phyloP scores from a whole-genome alignment of 2,888 invertebrate genomes.

The Hymenopus coronatus region DNA sequence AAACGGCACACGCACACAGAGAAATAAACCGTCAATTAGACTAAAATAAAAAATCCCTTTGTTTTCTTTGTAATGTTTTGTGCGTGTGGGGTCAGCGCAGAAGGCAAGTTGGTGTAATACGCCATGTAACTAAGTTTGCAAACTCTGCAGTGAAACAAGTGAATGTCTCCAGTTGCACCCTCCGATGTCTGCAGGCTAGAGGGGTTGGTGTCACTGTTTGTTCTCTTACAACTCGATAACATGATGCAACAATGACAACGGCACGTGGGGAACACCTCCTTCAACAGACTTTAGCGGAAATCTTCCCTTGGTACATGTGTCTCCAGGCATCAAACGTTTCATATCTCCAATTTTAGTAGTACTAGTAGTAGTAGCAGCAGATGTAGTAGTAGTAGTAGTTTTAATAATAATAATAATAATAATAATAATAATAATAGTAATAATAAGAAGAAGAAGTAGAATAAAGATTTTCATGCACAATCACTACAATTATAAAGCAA shows the following conservation, averaged over 20 bases:
- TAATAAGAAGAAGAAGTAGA: too few species aligned
- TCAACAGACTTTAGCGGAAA: not conserved
- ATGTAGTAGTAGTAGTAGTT: too few species aligned
- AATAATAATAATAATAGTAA: too few species aligned
- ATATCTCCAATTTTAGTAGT: too few species aligned
- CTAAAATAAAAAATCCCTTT: not conserved
- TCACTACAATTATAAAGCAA: too few species aligned
- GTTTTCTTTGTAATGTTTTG: not conserved
- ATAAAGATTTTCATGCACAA: too few species aligned
- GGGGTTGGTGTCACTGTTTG: not conserved
- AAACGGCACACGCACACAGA: not conserved
- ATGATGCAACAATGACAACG: not conserved
- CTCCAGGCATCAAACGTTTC: too few species aligned
- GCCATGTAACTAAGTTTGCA: not conserved
- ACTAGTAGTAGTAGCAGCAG: too few species aligned
- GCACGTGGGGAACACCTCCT: not conserved
- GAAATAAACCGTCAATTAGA: not conserved
- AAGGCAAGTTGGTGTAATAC: not conserved
- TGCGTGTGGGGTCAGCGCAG: not conserved
- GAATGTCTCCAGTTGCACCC: not conserved
- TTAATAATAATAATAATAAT: too few species aligned
- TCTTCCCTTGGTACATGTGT: too few species aligned
- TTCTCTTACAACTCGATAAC: not conserved
- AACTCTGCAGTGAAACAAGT: not conserved
- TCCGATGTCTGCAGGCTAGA: not conserved